Conservation (phyloP, 2,888 invertebrate species). For the Physocephala rufipes region DNA sequence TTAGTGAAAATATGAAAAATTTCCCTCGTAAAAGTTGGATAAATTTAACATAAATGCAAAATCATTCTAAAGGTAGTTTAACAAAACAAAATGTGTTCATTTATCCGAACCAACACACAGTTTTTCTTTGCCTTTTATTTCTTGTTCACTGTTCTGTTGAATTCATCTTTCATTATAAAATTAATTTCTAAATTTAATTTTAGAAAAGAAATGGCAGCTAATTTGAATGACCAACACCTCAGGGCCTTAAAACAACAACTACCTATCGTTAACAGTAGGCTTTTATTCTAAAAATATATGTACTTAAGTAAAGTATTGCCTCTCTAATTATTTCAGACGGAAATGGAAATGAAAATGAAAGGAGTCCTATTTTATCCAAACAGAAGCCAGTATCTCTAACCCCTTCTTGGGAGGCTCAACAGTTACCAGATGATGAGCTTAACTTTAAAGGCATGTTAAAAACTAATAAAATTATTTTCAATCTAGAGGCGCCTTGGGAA, state of each 20-base stretch:
- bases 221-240: constrained; percentile 15
- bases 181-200: not conserved
- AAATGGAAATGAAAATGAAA: constrained; percentile 31
- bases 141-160: too few relatives aligned
- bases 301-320: constrained; percentile 1
- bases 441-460: constrained; percentile 38
- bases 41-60: too few relatives aligned
- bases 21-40: too few relatives aligned
- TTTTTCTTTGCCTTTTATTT: too few relatives aligned
- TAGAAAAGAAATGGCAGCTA: constrained; percentile 17
- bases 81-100: too few relatives aligned
- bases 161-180: too few relatives aligned
- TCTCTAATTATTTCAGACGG: constrained; percentile 19
- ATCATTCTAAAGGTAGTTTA: too few relatives aligned
- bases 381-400: constrained; percentile 39
- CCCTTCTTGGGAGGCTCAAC: constrained; percentile 44
- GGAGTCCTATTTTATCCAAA: constrained; percentile 41
- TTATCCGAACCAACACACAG: too few relatives aligned
- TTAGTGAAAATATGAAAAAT: too few relatives aligned
- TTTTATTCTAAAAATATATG: not conserved
- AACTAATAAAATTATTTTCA: too few relatives aligned
- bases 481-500: too few relatives aligned
- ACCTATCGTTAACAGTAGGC: not conserved
- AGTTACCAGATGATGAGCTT: constrained; percentile 40
- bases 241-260: not conserved